Evolutionary conservation across 1,140 invertebrate species (phyloP).

Genomic region (Solenopsis fugax): DNA sequence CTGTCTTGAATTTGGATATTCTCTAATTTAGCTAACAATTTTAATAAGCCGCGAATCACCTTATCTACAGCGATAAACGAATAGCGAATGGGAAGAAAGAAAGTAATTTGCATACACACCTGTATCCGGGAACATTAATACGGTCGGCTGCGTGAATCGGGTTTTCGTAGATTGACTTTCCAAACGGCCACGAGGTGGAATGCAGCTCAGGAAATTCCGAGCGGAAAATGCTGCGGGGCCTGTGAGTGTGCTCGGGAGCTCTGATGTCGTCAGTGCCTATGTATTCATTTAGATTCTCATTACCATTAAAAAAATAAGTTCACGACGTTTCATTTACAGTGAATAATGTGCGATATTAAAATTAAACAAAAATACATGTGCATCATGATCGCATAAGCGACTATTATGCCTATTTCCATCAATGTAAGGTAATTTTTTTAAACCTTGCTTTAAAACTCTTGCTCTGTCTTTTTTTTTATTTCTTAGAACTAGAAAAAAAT

Average conservation of each 20-base stretch:
- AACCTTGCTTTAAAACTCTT: no score
- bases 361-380: not conserved
- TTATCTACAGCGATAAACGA: not conserved
- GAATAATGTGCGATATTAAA: not conserved
- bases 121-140: slow-evolving; percentile 94
- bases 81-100: no score
- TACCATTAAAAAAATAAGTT: not conserved
- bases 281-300: slow-evolving; percentile 56
- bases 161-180: slow-evolving; percentile 95
- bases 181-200: slow-evolving; percentile 90
- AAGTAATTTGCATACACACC: slow-evolving; percentile 81
- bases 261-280: slow-evolving; percentile 95
- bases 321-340: not conserved
- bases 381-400: not conserved
- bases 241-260: slow-evolving; percentile 92
- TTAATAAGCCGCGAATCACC: not conserved
- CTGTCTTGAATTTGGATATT: not conserved
- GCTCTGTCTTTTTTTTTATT: no score
- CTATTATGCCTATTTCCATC: not conserved
- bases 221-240: slow-evolving; percentile 91
- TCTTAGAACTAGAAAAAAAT: no score
- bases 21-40: not conserved
- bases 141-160: slow-evolving; percentile 92
- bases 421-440: no score
- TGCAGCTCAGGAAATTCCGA: slow-evolving; percentile 89